Evolutionary conservation across 2,888 invertebrate genomes (phyloP).

Genomic region (Brenthis hecate): DNA sequence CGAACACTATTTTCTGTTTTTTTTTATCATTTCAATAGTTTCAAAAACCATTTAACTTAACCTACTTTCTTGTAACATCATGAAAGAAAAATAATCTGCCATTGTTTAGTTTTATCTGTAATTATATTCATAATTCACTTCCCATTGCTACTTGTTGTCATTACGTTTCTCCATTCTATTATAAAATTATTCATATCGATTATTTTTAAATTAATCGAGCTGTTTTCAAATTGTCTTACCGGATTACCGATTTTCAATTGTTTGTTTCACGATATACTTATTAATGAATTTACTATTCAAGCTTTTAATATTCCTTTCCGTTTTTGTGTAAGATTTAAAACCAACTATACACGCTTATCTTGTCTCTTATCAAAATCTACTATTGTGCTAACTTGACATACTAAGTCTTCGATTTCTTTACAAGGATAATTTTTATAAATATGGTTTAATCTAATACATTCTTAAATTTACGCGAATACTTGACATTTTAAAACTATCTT

Average conservation of each 20-base stretch:
- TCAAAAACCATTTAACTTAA: background rate
- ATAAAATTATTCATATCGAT: slow-evolving; percentile 28
- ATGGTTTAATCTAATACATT: too few relatives aligned
- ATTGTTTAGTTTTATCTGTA: slow-evolving; percentile 3
- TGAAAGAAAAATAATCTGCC: background rate
- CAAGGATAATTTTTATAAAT: too few relatives aligned
- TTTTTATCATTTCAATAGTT: background rate
- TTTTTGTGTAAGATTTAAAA: too few relatives aligned
- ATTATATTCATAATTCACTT: slow-evolving; percentile 19
- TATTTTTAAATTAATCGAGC: slow-evolving; percentile 11
- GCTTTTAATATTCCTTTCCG: too few relatives aligned
- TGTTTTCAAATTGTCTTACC: slow-evolving; percentile 11
- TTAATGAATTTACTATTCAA: too few relatives aligned
- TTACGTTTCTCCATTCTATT: slow-evolving; percentile 33
- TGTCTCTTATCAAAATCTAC: too few relatives aligned
- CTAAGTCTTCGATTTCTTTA: too few relatives aligned
- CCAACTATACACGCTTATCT: too few relatives aligned
- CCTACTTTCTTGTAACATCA: slow-evolving; percentile 9
- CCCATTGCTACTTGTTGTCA: slow-evolving; percentile 32
- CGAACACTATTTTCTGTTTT: background rate
- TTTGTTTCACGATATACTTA: too few relatives aligned
- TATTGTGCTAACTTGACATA: too few relatives aligned
- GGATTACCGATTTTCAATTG: background rate
- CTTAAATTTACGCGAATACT: too few relatives aligned
- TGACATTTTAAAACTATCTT: too few relatives aligned